Evolutionary conservation across 2,797 vertebrate genomes (phyloP), one percentile per base, ranked within the genome.

Genomic region (Channa striata): DNA sequence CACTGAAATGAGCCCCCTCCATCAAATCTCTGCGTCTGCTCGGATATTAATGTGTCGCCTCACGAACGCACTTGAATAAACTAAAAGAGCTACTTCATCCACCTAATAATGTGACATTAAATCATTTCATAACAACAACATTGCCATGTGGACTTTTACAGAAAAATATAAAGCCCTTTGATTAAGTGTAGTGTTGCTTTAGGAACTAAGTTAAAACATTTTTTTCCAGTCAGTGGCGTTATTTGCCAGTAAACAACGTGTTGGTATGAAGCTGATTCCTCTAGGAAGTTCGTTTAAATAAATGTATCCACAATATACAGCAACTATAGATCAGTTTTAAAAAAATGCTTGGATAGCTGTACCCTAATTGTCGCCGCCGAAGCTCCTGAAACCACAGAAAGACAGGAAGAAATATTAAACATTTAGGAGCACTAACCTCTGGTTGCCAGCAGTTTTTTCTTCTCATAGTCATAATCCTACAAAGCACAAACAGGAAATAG

Each of bases 381-480:
- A 62, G 25, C 67, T 81, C 68, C 11, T 46, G 25, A 68, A 63
- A 65, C 36, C 46, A 53, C 8, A 63, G 37, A 23, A 5, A 43
- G 0, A 30, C 25, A 78, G 65, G 51, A 65, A 65, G 30, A 78
- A 51, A 49, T 65, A 70, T 69, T 64, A 77, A 83, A 81, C 73
- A 84, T 74, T 80, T 75, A 85, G 21, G 5, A 59, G 46, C 23
- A 87, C 93, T 75, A 79, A 95, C 95, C 95, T 94, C 88, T 90
- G 53, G 82, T 94, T 61, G 95, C 95, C 72, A 93, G 78, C 59
- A 93, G 89, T 82, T 94, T 95, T 90, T 95, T 95, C 86, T 85
- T 93, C 82, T 95, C 93, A 43, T 95, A 95, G 85, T 95, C 94
- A 64, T 92, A 92, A 84, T 93, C 93, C 94, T 95, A 62, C 73